Evolutionary conservation across 2,888 invertebrate species (phyloP).

Genomic region (Acanthococcus lagerstroemiae): DNA sequence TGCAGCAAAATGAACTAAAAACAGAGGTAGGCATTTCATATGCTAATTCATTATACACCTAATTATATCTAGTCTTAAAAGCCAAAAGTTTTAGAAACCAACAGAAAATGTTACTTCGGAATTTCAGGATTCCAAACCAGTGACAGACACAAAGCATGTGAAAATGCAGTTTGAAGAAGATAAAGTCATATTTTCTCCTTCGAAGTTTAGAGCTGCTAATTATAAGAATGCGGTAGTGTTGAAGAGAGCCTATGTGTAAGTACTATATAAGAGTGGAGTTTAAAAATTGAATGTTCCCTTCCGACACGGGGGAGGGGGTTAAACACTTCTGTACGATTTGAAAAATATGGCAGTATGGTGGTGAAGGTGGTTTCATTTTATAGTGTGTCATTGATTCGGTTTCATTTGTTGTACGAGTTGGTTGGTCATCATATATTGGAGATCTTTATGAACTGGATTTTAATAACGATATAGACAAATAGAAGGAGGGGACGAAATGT

Average conservation of each 20-base stretch:
- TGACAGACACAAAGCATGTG: not conserved
- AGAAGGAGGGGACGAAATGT: too few relatives aligned
- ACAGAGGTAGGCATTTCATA: not conserved
- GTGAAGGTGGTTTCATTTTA: too few relatives aligned
- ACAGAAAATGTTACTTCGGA: not conserved
- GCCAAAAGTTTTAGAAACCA: not conserved
- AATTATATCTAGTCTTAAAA: not conserved
- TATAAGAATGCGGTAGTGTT: constrained; percentile 29
- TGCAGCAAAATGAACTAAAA: constrained; percentile 42
- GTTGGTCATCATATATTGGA: too few relatives aligned
- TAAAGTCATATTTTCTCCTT: not conserved
- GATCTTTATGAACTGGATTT: too few relatives aligned
- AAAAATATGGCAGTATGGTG: too few relatives aligned
- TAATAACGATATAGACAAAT: too few relatives aligned
- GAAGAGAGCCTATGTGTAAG: constrained; percentile 29
- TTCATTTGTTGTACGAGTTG: too few relatives aligned
- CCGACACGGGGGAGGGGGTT: too few relatives aligned
- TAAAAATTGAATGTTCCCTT: too few relatives aligned
- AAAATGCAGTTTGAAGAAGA: not conserved
- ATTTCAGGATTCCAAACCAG: not conserved
- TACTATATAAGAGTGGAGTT: not conserved
- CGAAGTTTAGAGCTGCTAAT: constrained; percentile 7
- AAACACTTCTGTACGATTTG: too few relatives aligned
- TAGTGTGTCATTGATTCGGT: too few relatives aligned
- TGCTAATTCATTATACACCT: not conserved